These are phyloP conservation scores for Drosophila littoralis DNA, from an alignment of 1,140 invertebrate species.

Conservation along the genomic window DNA sequence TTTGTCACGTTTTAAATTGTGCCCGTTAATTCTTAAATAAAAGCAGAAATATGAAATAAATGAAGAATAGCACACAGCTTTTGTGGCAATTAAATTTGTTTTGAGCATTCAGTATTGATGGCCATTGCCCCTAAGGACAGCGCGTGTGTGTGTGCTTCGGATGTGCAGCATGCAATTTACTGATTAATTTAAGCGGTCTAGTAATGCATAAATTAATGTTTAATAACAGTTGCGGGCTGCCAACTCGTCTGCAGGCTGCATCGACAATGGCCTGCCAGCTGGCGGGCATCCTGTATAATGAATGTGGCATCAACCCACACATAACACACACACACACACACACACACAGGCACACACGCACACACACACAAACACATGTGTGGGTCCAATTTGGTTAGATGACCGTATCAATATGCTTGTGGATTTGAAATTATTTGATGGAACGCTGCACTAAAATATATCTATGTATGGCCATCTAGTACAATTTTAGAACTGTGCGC, in stretches of 20 bases:
- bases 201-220: conserved; percentile 79
- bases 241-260: conserved; percentile 26
- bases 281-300: conserved; percentile 25
- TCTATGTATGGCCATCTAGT: not conserved
- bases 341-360: conserved; percentile 16
- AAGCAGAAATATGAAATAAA: conserved; percentile 30
- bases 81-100: conserved; percentile 53
- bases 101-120: conserved; percentile 34
- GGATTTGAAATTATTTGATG: conserved; percentile 48
- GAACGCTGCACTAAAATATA: conserved; percentile 13
- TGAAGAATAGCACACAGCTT: conserved; percentile 46
- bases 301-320: conserved; percentile 33
- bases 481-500: not conserved
- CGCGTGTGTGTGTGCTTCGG: conserved; percentile 12
- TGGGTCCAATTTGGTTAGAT: conserved; percentile 29
- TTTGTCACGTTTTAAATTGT: conserved; percentile 18
- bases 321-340: conserved; percentile 10
- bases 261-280: conserved; percentile 33
- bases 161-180: conserved; percentile 53
- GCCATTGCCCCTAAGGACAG: conserved; percentile 8
- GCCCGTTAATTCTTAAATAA: conserved; percentile 29
- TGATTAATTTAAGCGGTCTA: conserved; percentile 76
- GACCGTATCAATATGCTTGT: conserved; percentile 63
- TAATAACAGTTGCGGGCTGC: conserved; percentile 61
- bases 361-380: conserved; percentile 7